Base-by-base conservation (phyloP, 2,113 vertebrate species). In the Vireo altiloquus region DNA sequence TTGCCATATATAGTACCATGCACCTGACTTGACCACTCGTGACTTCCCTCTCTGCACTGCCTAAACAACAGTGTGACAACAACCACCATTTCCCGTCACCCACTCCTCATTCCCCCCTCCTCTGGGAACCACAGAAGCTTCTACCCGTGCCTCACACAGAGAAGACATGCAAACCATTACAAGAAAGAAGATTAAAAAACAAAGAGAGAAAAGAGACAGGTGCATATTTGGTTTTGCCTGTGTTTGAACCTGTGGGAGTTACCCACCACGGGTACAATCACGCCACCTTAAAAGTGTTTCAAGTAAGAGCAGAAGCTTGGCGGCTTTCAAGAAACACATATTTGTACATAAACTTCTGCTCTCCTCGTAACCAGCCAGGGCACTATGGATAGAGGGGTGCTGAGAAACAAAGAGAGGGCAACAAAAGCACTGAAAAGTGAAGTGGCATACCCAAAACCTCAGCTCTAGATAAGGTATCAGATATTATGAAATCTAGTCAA, bases 111-210 rank as follows among this genome's bases (percentile, higher is more conserved):
- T n/a, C 61, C 47, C 64, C 8, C 49, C 59, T 79, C 54, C 59
- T 85, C 40, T 46, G 18, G 24, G 61, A 96, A 80, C 78, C 82
- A 92, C 88, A 92, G 92, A 93, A 92, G 61, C 37, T 75, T 53
- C 44, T 83, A 84, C 49, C 28, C 60, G 27, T 27, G 5, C 23
- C 56, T 89, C 59, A 59, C 15, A 72, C 11, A 30, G 24, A 93
- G 56, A 86, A 90, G 89, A 90, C 52, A 81, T 50, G 53, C 15
- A 87, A 74, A 84, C 16, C 25, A 82, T 76, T 61, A 74, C 6
- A 39, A 64, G 85, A 70, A 71, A 39, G 33, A n/a, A n/a, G 12
- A 39, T n/a, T 35, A 40, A 35, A 47, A 31, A 35, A 6, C 14
- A 17, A 27, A 64, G 2, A 39, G 2, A 72, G 4, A 12, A 22